Evolutionary conservation across 2,888 invertebrate genomes (phyloP).

Genomic region (Anodontia alba): DNA sequence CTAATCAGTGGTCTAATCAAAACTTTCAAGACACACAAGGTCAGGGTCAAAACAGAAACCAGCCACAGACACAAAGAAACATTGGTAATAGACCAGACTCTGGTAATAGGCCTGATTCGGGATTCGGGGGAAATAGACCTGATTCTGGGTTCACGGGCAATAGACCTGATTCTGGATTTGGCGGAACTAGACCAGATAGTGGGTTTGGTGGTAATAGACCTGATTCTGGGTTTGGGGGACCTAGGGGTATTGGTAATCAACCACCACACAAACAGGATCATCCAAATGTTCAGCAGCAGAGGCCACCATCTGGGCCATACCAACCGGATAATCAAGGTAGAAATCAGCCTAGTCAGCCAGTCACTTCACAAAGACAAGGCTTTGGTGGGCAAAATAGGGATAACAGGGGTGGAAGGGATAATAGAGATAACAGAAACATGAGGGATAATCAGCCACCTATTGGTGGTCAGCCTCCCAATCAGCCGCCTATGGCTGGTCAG

Average conservation of each 20-base stretch:
- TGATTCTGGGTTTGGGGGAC: conserved; percentile 45
- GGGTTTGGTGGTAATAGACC: conserved; percentile 36
- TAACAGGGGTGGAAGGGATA: conserved; percentile 11
- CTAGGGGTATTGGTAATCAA: conserved; percentile 38
- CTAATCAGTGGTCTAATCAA: conserved; percentile 40
- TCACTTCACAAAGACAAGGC: conserved; percentile 16
- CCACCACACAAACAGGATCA: conserved; percentile 22
- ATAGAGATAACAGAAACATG: conserved; percentile 3
- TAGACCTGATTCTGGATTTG: conserved; percentile 22
- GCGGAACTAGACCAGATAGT: conserved; percentile 31
- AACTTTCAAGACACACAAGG: neutral
- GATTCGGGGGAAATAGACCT: conserved; percentile 24
- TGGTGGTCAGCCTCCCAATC: neutral
- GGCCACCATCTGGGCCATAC: neutral
- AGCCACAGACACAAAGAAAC: conserved; percentile 30
- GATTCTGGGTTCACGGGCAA: conserved; percentile 28
- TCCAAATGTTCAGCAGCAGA: neutral
- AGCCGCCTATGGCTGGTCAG: neutral
- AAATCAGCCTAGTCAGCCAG: conserved; percentile 24
- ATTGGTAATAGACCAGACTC: conserved; percentile 20
- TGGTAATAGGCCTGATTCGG: neutral
- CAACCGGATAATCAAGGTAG: conserved; percentile 20
- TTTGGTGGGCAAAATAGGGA: conserved; percentile 29
- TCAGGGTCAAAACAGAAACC: conserved; percentile 46
- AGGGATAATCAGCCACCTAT: neutral